A percentile compares a stretch with the other conserved stretches of the same genome.
Evolutionary conservation across 1,140 invertebrate genomes (phyloP).

Genomic region (Trichonephila clavipes): DNA sequence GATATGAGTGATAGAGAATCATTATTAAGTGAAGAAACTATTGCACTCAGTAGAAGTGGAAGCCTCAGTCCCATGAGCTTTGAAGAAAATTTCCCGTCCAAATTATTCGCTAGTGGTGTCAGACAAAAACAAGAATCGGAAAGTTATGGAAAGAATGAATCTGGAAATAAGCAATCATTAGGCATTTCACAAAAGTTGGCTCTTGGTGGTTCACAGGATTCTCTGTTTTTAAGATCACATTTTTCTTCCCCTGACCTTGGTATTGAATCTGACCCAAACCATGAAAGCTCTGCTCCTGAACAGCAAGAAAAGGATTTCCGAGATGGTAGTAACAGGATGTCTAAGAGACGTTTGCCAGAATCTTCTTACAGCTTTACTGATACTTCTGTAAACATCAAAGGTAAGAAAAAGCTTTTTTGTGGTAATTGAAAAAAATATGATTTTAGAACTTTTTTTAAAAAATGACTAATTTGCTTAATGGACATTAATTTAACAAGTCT

Average conservation of each 20-base stretch:
- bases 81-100: conserved; percentile 36
- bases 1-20: conserved; percentile 64
- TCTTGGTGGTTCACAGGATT: conserved; percentile 59
- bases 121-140: not conserved
- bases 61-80: conserved; percentile 63
- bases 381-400: not conserved
- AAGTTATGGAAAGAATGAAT: not conserved
- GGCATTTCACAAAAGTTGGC: not conserved
- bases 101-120: not conserved
- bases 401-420: not conserved
- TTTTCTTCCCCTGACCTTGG: conserved; percentile 74
- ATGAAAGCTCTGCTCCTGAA: conserved; percentile 63
- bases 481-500: no score
- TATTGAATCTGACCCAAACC: conserved; percentile 76
- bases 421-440: no score
- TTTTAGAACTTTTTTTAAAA: no score
- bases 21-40: conserved; percentile 64
- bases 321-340: not conserved
- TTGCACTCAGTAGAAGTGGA: conserved; percentile 56
- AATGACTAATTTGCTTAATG: not conserved
- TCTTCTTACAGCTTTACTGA: conserved; percentile 1
- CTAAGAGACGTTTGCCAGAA: not conserved
- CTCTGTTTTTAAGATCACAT: conserved; percentile 53
- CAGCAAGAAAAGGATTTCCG: conserved; percentile 13
- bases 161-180: not conserved